Conservation (phyloP, 2,797 vertebrate species). For the Alectoris magna region DNA sequence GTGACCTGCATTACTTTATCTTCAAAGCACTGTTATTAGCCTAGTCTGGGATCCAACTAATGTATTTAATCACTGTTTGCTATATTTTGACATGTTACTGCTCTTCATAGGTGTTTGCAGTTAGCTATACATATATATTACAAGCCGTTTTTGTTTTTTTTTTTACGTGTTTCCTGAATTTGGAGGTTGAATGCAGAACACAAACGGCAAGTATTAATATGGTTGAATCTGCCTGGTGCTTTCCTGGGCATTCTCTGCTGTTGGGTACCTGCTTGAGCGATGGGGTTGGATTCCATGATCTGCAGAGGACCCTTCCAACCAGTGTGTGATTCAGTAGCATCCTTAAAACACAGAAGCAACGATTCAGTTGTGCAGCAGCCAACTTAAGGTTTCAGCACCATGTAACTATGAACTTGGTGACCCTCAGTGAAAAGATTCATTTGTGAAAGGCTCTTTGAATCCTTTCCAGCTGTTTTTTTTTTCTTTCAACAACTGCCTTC, state of each 20-base stretch:
- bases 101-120: conserved; percentile 10
- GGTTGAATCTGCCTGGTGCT: too few species aligned
- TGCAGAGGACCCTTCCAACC: not conserved
- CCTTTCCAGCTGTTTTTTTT: not conserved
- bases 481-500: not conserved
- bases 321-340: too few species aligned
- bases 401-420: too few species aligned
- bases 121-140: not conserved
- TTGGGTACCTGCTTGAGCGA: too few species aligned
- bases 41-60: not conserved
- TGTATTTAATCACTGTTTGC: not conserved
- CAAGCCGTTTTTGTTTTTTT: not conserved
- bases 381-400: not conserved
- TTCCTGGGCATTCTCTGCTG: too few species aligned
- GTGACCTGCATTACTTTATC: not conserved
- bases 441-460: not conserved
- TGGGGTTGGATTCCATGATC: too few species aligned
- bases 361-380: not conserved
- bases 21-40: not conserved
- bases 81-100: not conserved
- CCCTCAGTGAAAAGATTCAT: not conserved
- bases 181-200: conserved; percentile 24
- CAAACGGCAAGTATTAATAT: not conserved
- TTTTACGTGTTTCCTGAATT: not conserved
- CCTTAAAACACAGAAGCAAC: not conserved